Conservation (phyloP, 2,113 vertebrate genomes). For the Zosterops hypoxanthus region DNA sequence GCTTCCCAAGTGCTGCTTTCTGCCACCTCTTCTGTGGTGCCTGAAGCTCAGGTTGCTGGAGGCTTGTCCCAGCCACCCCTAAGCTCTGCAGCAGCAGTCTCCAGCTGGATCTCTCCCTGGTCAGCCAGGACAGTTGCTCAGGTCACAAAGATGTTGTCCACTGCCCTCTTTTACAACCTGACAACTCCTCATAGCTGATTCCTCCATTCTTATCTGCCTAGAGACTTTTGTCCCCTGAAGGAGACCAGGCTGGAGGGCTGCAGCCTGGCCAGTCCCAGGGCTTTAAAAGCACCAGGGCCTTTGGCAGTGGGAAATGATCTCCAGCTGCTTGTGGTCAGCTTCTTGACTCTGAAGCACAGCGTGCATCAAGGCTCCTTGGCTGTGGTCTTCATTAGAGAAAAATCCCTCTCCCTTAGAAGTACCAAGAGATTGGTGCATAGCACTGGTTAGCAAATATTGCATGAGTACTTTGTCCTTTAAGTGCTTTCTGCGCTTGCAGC, state of each 20-base stretch:
- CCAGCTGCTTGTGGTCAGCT: background rate
- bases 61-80: background rate
- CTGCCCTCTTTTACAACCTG: background rate
- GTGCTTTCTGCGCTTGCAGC: constrained; percentile 10
- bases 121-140: background rate
- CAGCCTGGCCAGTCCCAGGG: background rate
- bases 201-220: background rate
- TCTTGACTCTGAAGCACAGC: background rate
- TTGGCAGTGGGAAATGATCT: background rate
- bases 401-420: background rate
- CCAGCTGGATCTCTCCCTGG: background rate
- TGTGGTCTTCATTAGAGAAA: background rate
- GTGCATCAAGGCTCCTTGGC: background rate
- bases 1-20: background rate
- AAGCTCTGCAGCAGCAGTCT: background rate
- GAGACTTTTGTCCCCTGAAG: background rate
- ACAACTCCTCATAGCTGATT: background rate
- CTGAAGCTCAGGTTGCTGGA: background rate
- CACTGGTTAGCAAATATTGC: background rate
- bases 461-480: background rate
- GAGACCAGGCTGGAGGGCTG: background rate
- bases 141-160: background rate
- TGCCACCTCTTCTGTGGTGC: background rate
- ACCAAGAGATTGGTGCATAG: background rate
- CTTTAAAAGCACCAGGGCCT: background rate